A percentile compares a stretch with the other conserved stretches of the same genome.
Evolutionary conservation across 2,888 invertebrate genomes (phyloP).

Genomic region (Volucella inflata): DNA sequence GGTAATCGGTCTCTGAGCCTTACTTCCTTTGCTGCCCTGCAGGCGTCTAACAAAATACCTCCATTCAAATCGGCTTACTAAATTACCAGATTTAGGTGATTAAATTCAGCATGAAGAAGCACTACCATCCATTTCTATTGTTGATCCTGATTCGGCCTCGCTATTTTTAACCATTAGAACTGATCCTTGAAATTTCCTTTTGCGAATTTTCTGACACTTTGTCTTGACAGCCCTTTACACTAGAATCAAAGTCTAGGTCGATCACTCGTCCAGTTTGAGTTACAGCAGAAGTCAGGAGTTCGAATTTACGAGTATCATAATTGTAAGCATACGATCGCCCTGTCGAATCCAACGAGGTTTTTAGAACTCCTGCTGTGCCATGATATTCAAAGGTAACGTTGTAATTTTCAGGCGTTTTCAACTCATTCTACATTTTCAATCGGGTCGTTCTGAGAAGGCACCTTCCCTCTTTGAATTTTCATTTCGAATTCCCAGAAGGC

Average conservation of each 20-base stretch:
- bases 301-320: slow-evolving; percentile 98
- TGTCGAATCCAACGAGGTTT: slow-evolving; percentile 94
- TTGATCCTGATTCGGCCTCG: slow-evolving; percentile 92
- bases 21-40: slow-evolving; percentile 85
- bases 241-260: slow-evolving; percentile 93
- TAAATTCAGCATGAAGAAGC: slow-evolving; percentile 95
- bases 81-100: slow-evolving; percentile 94
- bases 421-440: slow-evolving; percentile 95
- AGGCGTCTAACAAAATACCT: slow-evolving; percentile 93
- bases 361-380: slow-evolving; percentile 93
- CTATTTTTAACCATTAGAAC: slow-evolving; percentile 92
- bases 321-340: slow-evolving; percentile 96
- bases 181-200: slow-evolving; percentile 93
- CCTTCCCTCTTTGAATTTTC: slow-evolving; percentile 96
- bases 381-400: slow-evolving; percentile 97
- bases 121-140: slow-evolving; percentile 92
- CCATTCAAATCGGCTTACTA: slow-evolving; percentile 98
- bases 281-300: slow-evolving; percentile 94
- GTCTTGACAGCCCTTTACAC: slow-evolving; percentile 94
- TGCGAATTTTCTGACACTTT: slow-evolving; percentile 92
- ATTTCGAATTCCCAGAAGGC: slow-evolving; percentile 96
- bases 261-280: slow-evolving; percentile 98
- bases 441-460: slow-evolving; percentile 95
- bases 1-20: slow-evolving; percentile 86
- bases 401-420: slow-evolving; percentile 96